Conservation (phyloP, 2,113 vertebrate genomes). For the Procavia capensis region DNA sequence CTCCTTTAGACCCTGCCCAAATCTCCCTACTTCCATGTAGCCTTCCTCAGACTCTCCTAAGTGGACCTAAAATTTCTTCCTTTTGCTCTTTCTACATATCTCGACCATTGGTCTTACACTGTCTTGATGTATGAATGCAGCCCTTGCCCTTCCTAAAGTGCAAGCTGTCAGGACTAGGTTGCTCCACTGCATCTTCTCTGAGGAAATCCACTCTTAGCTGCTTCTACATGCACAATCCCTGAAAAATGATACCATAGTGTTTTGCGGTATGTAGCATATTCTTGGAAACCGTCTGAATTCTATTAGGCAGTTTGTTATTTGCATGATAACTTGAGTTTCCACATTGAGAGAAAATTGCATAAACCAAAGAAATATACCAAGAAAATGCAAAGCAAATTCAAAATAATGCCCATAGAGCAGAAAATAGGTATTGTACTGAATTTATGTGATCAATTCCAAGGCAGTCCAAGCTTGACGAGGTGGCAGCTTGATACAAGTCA, state of each 20-base stretch:
- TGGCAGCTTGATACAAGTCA: constrained; percentile 31
- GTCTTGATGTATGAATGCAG: background rate
- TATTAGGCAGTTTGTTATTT: constrained; percentile 81
- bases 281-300: constrained; percentile 81
- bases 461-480: constrained; percentile 48
- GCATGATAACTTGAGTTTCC: constrained; percentile 82
- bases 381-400: constrained; percentile 79
- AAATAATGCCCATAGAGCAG: constrained; percentile 65
- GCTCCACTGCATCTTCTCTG: constrained; percentile 72
- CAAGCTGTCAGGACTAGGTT: constrained; percentile 65
- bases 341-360: constrained; percentile 66
- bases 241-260: constrained; percentile 78
- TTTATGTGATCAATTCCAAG: constrained; percentile 63
- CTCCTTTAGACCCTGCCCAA: background rate
- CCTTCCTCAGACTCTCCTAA: background rate
- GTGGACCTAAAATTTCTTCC: background rate
- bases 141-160: background rate
- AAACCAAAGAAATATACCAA: constrained; percentile 74
- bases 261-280: constrained; percentile 73
- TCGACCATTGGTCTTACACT: background rate
- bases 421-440: constrained; percentile 50
- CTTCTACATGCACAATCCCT: constrained; percentile 65
- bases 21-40: background rate
- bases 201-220: constrained; percentile 81
- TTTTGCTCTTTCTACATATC: background rate